Percentiles rank a stretch among this genome's conserved stretches.
phyloP scores from a whole-genome alignment of 2,888 invertebrate genomes.

The Exephanes ischioxanthus region DNA sequence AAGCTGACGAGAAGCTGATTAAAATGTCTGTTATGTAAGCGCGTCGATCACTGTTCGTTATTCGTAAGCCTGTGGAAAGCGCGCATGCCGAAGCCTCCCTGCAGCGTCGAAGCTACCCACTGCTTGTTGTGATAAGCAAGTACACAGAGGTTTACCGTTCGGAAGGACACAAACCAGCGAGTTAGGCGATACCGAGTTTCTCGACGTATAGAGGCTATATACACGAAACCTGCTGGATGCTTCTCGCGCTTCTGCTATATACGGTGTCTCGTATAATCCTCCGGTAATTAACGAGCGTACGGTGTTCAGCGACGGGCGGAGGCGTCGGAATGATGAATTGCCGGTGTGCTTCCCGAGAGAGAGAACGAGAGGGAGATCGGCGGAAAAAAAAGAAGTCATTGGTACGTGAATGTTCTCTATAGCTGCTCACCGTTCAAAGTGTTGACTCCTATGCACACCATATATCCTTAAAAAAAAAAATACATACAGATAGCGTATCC shows the following conservation, averaged over 20 bases:
- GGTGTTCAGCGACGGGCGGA: constrained; percentile 66
- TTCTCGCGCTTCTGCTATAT: constrained; percentile 57
- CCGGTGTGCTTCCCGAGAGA: constrained; percentile 48
- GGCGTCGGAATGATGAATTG: constrained; percentile 72
- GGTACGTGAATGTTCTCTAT: constrained; percentile 35
- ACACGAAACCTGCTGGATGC: constrained; percentile 44
- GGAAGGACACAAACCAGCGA: constrained; percentile 28
- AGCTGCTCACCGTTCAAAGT: constrained; percentile 40
- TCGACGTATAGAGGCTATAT: constrained; percentile 12
- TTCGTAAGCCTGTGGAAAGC: background rate
- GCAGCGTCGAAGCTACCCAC: constrained; percentile 26
- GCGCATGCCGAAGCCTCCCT: constrained; percentile 22
- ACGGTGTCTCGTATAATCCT: constrained; percentile 67
- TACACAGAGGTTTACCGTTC: constrained; percentile 43
- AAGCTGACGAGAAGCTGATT: background rate
- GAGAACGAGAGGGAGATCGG: constrained; percentile 47
- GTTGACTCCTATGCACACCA: constrained; percentile 44
- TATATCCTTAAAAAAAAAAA: constrained; percentile 14
- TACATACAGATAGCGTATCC: constrained; percentile 24
- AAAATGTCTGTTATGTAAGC: background rate
- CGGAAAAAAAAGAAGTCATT: constrained; percentile 56
- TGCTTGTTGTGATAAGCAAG: constrained; percentile 55
- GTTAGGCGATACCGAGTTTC: constrained; percentile 25
- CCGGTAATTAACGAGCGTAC: constrained; percentile 70
- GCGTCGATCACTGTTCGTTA: constrained; percentile 2